Percentiles rank a stretch among this genome's conserved stretches.
phyloP scores from a whole-genome alignment of 1,140 invertebrate species.

The Pantala flavescens region DNA sequence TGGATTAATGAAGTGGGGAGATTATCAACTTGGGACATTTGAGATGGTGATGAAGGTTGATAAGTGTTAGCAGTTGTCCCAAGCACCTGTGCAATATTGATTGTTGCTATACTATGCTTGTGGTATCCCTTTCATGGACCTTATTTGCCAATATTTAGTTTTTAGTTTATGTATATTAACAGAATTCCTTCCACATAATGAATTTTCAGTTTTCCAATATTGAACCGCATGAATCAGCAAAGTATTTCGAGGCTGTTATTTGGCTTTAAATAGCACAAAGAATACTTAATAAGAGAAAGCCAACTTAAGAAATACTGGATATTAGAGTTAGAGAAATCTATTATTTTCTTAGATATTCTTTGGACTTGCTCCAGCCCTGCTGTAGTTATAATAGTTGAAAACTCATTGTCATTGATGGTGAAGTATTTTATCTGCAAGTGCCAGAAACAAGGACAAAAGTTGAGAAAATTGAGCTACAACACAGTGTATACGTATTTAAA shows the following conservation, averaged over 20 bases:
- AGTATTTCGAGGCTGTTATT: not conserved
- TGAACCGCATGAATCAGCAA: too few species aligned
- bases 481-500: constrained; percentile 10
- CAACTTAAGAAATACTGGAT: not conserved
- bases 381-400: not conserved
- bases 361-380: not conserved
- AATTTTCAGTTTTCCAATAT: too few species aligned
- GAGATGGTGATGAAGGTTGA: not conserved
- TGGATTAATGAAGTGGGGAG: too few species aligned
- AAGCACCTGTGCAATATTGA: not conserved
- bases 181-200: not conserved
- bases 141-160: not conserved
- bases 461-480: constrained; percentile 2
- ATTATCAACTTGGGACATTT: not conserved
- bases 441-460: not conserved
- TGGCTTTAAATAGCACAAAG: not conserved
- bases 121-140: not conserved
- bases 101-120: not conserved
- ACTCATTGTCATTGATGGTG: not conserved
- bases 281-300: not conserved
- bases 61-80: not conserved
- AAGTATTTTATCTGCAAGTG: not conserved
- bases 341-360: constrained; percentile 5
- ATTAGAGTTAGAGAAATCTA: not conserved
- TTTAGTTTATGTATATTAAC: not conserved